Evolutionary conservation across 2,113 vertebrate genomes (phyloP), one percentile per base, ranked within the genome.

Genomic region (Microcebus jonahi): DNA sequence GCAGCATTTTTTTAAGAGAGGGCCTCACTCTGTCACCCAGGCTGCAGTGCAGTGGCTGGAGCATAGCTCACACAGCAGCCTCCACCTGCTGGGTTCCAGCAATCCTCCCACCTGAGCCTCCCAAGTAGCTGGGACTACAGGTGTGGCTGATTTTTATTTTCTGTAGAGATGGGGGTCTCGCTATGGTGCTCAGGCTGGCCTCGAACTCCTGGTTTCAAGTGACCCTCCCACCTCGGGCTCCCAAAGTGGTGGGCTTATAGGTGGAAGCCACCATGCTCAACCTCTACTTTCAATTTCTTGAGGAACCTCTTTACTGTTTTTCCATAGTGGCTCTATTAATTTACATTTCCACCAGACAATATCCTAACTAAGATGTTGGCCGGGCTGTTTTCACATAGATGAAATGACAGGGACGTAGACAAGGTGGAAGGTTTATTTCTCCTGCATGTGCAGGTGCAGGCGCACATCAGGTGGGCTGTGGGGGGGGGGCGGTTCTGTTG

Each of bases 381-480:
- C 50, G 59, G 55, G 27, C 34, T 53, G 87, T 23, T 82, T 67
- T 42, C 34, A 31, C 34, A 1, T 4, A 10, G 8, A 36, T 8
- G 17, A 17, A 23, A 76, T 50, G 45, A 50, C 55, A 20, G 71
- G 4, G 9, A 34, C 45, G 39, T 68, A 5, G 23, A 39, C 25
- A 15, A 63, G 55, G 18, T 1, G 1, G 3, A 11, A 63, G 25
- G 6, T 12, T 8, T 17, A 27, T 1, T 77, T 31, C 29, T 55
- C 55, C 31, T n/a, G 17, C 17, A 0, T 3, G 2, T 14, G 36
- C 29, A 75, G 48, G 36, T 36, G 31, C 31, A 48, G 39, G 31
- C 14, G 6, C 1, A 6, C n/a, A 42, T 0, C 17, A 8, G 50
- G 8, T 9, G 20, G 84, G 31, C 23, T 1, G 15, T 3, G 48